Evolutionary conservation across 1,140 invertebrate genomes (phyloP).

Genomic region (Calephelis virginiensis): DNA sequence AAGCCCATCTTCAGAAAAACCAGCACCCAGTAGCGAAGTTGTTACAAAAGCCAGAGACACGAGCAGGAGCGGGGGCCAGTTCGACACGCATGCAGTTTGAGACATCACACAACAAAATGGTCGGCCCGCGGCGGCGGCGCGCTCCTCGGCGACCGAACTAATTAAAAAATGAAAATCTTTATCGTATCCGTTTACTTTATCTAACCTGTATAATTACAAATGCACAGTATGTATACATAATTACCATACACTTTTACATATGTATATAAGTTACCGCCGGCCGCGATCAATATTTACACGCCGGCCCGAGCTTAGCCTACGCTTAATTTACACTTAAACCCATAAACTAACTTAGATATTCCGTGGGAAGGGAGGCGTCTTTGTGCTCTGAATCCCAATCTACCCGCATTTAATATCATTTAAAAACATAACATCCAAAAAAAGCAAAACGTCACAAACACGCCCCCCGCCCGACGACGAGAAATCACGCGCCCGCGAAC

Average conservation of each 20-base stretch:
- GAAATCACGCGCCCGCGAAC: constrained; percentile 18
- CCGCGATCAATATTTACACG: constrained; percentile 8
- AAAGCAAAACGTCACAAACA: constrained; percentile 20
- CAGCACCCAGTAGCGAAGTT: too few relatives aligned
- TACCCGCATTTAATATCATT: constrained; percentile 32
- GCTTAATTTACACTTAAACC: constrained; percentile 23
- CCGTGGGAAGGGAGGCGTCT: background rate
- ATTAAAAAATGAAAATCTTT: constrained; percentile 65
- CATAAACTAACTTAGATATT: constrained; percentile 39
- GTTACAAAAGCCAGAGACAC: too few relatives aligned
- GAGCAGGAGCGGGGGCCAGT: too few relatives aligned
- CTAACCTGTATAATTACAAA: constrained; percentile 75
- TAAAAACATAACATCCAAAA: constrained; percentile 35
- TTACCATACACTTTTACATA: constrained; percentile 69
- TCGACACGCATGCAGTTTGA: too few relatives aligned
- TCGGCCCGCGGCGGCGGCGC: constrained; percentile 21
- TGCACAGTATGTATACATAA: constrained; percentile 71
- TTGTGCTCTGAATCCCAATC: constrained; percentile 33
- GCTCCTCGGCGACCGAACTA: constrained; percentile 42
- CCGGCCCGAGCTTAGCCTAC: constrained; percentile 25
- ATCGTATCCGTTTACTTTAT: constrained; percentile 48
- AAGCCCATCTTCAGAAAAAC: too few relatives aligned
- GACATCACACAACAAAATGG: too few relatives aligned
- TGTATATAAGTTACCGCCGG: constrained; percentile 58
- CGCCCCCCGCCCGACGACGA: constrained; percentile 14